These are phyloP conservation scores for Eupelmus urozonus DNA, from an alignment of 2,888 invertebrate species.

Conservation along the genomic window DNA sequence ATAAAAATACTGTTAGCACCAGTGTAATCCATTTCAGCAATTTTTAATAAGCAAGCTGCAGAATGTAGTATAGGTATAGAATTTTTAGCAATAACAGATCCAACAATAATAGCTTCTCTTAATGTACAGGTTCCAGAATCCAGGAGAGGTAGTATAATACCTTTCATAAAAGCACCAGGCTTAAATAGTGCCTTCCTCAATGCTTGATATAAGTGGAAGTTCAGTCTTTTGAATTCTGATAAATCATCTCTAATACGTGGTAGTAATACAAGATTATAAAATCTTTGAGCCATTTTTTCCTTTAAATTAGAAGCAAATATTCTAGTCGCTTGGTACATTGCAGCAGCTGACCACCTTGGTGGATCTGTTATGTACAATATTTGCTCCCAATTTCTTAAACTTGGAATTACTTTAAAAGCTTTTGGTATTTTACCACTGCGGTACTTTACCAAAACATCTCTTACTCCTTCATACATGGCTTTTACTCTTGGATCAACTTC, in stretches of 20 bases:
- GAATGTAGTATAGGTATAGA: conserved; percentile 97
- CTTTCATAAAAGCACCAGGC: conserved; percentile 99
- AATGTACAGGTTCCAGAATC: conserved; percentile 95
- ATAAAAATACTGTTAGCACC: conserved; percentile 98
- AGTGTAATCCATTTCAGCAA: conserved; percentile 98
- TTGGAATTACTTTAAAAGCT: conserved; percentile 97
- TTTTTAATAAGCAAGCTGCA: conserved; percentile 94
- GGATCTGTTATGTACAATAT: conserved; percentile 90
- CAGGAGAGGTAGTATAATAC: conserved; percentile 84
- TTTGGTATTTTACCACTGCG: conserved; percentile 98
- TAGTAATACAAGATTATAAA: conserved; percentile 94
- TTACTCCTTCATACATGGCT: conserved; percentile 93
- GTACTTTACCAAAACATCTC: conserved; percentile 91
- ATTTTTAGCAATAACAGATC: conserved; percentile 92
- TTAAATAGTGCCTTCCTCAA: conserved; percentile 95
- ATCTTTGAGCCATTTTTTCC: conserved; percentile 97
- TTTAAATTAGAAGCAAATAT: conserved; percentile 98
- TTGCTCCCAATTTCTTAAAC: conserved; percentile 96
- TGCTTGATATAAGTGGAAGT: conserved; percentile 97
- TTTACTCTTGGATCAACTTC: conserved; percentile 90
- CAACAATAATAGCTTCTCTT: conserved; percentile 96
- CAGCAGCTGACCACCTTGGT: conserved; percentile 97
- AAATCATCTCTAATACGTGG: conserved; percentile 97
- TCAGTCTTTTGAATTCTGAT: conserved; percentile 94
- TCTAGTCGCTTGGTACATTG: conserved; percentile 96